These are phyloP conservation scores for Azorinus chamasolen DNA, from an alignment of 2,888 invertebrate species.

Conservation along the genomic window DNA sequence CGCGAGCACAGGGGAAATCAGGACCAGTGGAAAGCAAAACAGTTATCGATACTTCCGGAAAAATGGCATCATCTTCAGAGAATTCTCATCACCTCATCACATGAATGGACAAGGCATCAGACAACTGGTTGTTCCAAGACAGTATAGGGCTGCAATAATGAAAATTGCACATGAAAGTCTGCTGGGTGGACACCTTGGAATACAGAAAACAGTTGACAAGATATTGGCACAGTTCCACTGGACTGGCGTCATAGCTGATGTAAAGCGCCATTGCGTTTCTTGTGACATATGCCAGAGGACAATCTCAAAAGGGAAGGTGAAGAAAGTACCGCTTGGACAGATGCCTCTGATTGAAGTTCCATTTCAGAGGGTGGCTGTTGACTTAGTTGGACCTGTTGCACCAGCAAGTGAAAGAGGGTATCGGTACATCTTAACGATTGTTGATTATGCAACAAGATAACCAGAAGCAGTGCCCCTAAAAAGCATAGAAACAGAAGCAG, in stretches of 20 bases:
- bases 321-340: slow-evolving; percentile 7
- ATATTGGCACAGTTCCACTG: slow-evolving; percentile 12
- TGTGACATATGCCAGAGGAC: slow-evolving; percentile 24
- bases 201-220: slow-evolving; percentile 13
- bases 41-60: no score
- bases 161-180: slow-evolving; percentile 13
- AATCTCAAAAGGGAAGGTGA: slow-evolving; percentile 8
- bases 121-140: slow-evolving; percentile 13
- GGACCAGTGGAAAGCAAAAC: no score
- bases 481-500: slow-evolving; percentile 59
- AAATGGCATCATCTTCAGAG: background rate
- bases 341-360: no score
- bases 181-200: slow-evolving; percentile 5
- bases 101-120: background rate
- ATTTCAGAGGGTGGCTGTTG: no score
- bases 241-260: slow-evolving; percentile 9
- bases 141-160: background rate
- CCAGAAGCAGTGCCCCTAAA: no score
- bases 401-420: no score
- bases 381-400: no score
- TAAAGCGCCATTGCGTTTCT: background rate
- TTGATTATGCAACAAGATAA: no score
- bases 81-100: background rate
- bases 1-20: no score
- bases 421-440: no score